Evolutionary conservation across 2,888 invertebrate genomes (phyloP).

Genomic region (Stenodera caucasica): DNA sequence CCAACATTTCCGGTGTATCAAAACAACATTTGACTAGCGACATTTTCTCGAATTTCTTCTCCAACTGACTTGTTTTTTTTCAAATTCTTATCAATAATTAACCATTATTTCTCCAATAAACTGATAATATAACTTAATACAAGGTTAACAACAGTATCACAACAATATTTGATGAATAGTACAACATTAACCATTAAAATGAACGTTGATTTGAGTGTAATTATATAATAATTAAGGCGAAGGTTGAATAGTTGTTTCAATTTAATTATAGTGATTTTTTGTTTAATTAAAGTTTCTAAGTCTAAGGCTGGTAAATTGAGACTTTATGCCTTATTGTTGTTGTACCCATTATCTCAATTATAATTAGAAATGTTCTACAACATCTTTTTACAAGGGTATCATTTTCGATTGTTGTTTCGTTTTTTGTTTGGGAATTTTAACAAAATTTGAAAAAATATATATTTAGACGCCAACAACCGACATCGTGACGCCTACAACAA

Average conservation of each 20-base stretch:
- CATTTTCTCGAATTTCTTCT: constrained; percentile 55
- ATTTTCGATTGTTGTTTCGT: constrained; percentile 10
- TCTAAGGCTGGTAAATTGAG: not conserved
- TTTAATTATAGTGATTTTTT: constrained; percentile 5
- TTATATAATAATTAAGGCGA: constrained; percentile 4
- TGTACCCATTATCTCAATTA: not conserved
- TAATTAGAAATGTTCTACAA: not conserved
- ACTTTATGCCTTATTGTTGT: not conserved
- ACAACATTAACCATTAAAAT: not conserved
- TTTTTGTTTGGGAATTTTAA: constrained; percentile 7
- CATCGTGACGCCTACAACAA: constrained; percentile 10
- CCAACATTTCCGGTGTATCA: constrained; percentile 72
- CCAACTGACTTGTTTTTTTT: not conserved
- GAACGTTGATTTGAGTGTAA: not conserved
- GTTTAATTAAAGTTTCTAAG: not conserved
- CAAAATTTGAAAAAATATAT: constrained; percentile 3
- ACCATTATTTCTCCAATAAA: not conserved
- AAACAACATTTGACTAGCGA: constrained; percentile 79
- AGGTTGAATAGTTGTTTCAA: constrained; percentile 3
- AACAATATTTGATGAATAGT: not conserved
- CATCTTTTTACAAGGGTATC: constrained; percentile 4
- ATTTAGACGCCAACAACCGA: constrained; percentile 13
- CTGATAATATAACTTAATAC: too few relatives aligned
- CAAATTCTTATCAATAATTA: not conserved
- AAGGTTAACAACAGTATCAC: not conserved